Evolutionary conservation across 2,888 invertebrate genomes (phyloP).

Genomic region (Tenthredo livida): DNA sequence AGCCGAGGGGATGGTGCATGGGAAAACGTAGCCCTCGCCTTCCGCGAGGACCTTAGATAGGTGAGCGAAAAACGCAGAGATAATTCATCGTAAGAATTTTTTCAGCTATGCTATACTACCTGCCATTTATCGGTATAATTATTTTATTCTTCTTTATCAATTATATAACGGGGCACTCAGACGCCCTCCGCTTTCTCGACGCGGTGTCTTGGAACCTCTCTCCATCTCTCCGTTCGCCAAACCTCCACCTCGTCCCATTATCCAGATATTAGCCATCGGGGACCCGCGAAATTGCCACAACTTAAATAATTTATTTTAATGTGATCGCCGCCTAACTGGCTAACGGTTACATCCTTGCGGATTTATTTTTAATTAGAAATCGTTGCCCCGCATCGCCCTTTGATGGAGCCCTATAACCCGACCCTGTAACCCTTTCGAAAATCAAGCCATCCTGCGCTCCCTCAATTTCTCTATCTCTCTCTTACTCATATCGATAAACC

Average conservation of each 20-base stretch:
- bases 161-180: slow-evolving; percentile 65
- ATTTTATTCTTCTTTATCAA: slow-evolving; percentile 74
- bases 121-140: slow-evolving; percentile 56
- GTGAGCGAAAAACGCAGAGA: neutral
- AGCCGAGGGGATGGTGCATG: neutral
- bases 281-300: slow-evolving; percentile 76
- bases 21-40: neutral
- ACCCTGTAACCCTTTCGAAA: slow-evolving; percentile 21
- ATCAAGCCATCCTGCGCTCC: slow-evolving; percentile 32
- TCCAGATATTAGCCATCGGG: slow-evolving; percentile 77
- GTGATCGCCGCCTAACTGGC: slow-evolving; percentile 73
- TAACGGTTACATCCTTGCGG: slow-evolving; percentile 68
- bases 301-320: slow-evolving; percentile 77
- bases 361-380: slow-evolving; percentile 74
- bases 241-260: slow-evolving; percentile 73
- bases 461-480: slow-evolving; percentile 31
- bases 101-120: neutral
- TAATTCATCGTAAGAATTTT: slow-evolving; percentile 9
- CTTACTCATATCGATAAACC: slow-evolving; percentile 40
- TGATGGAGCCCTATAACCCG: slow-evolving; percentile 36
- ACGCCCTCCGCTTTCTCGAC: neutral
- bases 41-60: neutral
- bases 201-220: slow-evolving; percentile 24
- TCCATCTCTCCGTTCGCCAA: neutral
- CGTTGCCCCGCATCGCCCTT: slow-evolving; percentile 49